These are phyloP conservation scores for Tricholauxania praeusta DNA, from an alignment of 2,888 invertebrate species.

Conservation along the genomic window DNA sequence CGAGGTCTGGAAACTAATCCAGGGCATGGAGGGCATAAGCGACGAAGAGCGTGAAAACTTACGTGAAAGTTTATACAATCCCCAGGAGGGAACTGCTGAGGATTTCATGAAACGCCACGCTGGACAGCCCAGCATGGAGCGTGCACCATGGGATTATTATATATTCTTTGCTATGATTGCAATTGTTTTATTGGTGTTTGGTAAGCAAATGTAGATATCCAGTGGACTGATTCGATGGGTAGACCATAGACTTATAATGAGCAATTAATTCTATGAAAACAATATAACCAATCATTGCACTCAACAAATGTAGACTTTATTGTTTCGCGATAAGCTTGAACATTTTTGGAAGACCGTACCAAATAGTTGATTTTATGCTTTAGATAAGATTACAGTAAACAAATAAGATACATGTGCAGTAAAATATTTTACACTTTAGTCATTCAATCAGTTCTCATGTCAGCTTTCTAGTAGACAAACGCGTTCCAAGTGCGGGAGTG, in stretches of 20 bases:
- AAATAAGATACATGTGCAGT: not conserved
- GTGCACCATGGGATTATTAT: slow-evolving; percentile 59
- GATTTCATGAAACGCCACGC: slow-evolving; percentile 53
- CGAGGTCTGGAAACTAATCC: slow-evolving; percentile 72
- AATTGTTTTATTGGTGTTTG: slow-evolving; percentile 64
- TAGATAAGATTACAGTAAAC: slow-evolving; percentile 16
- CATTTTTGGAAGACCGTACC: no score
- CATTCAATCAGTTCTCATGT: not conserved
- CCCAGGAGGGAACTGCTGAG: slow-evolving; percentile 65
- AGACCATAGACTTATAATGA: no score
- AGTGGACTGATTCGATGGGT: no score
- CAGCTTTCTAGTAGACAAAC: slow-evolving; percentile 1
- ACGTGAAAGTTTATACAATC: slow-evolving; percentile 69
- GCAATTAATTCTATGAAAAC: no score
- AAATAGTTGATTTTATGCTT: not conserved
- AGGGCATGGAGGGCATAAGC: slow-evolving; percentile 71
- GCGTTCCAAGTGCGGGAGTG: not conserved
- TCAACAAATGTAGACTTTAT: not conserved
- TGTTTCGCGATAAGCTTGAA: not conserved
- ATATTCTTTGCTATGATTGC: slow-evolving; percentile 65
- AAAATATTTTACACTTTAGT: not conserved
- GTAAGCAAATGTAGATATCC: slow-evolving; percentile 56
- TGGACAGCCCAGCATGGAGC: slow-evolving; percentile 50
- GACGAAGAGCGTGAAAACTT: slow-evolving; percentile 75
- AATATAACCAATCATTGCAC: not conserved